These are phyloP conservation scores for Anastrepha obliqua DNA, from an alignment of 1,140 invertebrate species.

Conservation along the genomic window DNA sequence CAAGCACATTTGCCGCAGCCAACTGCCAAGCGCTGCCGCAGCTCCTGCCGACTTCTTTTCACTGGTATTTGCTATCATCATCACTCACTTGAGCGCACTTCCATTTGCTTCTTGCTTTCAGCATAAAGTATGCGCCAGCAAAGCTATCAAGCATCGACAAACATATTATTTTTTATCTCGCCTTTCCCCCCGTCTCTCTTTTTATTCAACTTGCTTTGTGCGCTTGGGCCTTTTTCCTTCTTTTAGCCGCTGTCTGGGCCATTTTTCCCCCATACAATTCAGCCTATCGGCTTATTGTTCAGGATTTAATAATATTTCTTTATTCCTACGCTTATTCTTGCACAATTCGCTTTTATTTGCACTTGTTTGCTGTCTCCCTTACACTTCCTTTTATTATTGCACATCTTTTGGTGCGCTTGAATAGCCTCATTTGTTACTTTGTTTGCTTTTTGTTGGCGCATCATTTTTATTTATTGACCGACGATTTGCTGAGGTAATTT, in stretches of 20 bases:
- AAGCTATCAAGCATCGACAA: background rate
- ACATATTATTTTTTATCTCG: background rate
- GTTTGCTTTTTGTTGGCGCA: conserved; percentile 34
- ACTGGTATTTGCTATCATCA: background rate
- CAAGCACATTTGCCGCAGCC: background rate
- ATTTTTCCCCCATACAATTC: conserved; percentile 22
- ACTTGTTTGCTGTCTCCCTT: background rate
- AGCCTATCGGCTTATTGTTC: conserved; percentile 49
- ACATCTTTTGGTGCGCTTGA: background rate
- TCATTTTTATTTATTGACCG: background rate
- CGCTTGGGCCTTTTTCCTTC: background rate
- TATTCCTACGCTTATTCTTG: background rate
- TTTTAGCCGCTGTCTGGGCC: background rate
- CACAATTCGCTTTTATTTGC: background rate
- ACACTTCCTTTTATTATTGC: background rate
- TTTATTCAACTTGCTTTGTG: no score
- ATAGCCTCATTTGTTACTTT: conserved; percentile 22
- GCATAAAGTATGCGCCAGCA: background rate
- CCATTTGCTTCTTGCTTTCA: no score
- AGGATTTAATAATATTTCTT: conserved; percentile 17
- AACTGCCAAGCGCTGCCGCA: no score
- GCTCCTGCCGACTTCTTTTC: background rate
- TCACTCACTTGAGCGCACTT: conserved; percentile 5
- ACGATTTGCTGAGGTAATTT: conserved; percentile 32
- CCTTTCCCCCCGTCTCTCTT: no score